Evolutionary conservation across 2,797 vertebrate genomes (phyloP), one percentile per base, ranked within the genome.

Genomic region (Amphiprion clarkii): DNA sequence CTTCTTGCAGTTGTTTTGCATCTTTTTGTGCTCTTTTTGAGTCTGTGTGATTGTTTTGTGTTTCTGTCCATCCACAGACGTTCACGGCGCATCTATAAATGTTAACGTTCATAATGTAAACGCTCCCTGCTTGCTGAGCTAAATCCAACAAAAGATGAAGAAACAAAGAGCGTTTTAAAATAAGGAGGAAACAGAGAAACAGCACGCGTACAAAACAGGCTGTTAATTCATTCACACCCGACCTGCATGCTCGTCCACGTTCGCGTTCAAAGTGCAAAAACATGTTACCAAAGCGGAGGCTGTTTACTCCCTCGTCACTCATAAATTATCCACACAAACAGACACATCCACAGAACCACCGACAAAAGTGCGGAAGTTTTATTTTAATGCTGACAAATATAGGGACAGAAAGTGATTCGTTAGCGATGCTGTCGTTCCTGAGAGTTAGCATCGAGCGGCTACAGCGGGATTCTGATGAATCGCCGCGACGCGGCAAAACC

Each of bases 251-350:
- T 21, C 42, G 52, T 19, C 60, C 25, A 46, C 33, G 21, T 42
- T 55, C 11, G 52, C 52, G 40, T 29, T 73, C 25, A 84, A 84
- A 92, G 90, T 88, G 89, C 87, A 91, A 89, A 92, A 86, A 52
- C 84, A 72, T 92, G 91, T 91, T 40, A 39, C 48, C 44, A 74
- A 88, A 86, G 76, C 31, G 76, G 58, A 65, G 68, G 71, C 82
- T 89, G 87, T 91, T 89, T 87, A 89, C 79, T 79, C 68, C 79
- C 67, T 44, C 56, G 16, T 69, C 60, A 44, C 54, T 82, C 79
- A 89, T 90, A 60, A 90, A 90, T 91, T 46, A 92, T 82, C 76
- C 57, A 76, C 40, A 33, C 4, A 79, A 71, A 84, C 76, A 79
- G 62, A 58, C 62, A 58, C 51, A 11, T 40, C 54, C 25, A 31